Percentiles rank a stretch among this genome's conserved stretches.
Evolutionary conservation across 64 coral and sea anemone species (phyloP).

Genomic region (Actinia tenebrosa): DNA sequence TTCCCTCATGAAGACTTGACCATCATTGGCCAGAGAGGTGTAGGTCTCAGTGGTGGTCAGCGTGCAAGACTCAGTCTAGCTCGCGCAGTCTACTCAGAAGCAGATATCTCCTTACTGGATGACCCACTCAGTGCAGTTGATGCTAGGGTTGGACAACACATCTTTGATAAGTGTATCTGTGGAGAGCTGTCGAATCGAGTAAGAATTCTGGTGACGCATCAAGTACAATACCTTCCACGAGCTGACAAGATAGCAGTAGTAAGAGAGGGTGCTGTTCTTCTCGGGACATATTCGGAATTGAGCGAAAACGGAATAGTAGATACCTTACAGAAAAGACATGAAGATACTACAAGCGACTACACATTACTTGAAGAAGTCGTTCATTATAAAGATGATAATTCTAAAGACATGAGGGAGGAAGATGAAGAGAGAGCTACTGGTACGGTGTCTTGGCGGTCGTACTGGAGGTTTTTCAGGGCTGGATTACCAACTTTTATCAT

Average conservation of each 20-base stretch:
- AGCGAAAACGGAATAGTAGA: neutral
- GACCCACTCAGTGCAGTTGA: neutral
- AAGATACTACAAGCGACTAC: neutral
- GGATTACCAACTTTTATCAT: neutral
- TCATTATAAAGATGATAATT: neutral
- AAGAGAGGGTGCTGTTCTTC: neutral
- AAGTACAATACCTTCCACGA: neutral
- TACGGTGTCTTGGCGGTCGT: slow-evolving; percentile 30
- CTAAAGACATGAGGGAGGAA: slow-evolving; percentile 12
- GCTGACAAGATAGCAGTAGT: neutral
- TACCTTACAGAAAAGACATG: neutral
- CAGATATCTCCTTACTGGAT: neutral
- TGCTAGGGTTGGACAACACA: neutral
- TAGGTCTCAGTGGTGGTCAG: too few species aligned
- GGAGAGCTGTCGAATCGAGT: too few species aligned
- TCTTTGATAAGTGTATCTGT: neutral
- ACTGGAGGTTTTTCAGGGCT: slow-evolving; percentile 20
- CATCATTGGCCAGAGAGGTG: neutral
- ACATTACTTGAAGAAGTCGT: neutral
- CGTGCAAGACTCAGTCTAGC: too few species aligned
- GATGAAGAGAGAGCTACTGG: slow-evolving; percentile 17
- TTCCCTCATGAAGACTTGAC: neutral
- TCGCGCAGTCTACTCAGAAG: too few species aligned
- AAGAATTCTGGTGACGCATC: too few species aligned
- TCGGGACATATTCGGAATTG: neutral